Conservation (phyloP, 2,113 vertebrate genomes). For the Ancistrus triradiatus region DNA sequence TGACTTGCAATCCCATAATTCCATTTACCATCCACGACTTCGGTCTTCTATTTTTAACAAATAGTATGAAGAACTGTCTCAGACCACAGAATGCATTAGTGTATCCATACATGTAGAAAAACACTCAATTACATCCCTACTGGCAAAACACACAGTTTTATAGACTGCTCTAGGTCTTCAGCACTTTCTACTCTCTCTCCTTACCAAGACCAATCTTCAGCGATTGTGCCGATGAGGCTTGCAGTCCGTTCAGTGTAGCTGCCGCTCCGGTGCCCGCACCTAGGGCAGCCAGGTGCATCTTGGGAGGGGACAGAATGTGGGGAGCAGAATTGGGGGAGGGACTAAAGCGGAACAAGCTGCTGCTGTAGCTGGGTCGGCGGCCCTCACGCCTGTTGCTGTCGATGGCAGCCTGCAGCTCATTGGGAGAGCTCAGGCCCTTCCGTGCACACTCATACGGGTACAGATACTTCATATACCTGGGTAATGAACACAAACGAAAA, state of each 20-base stretch:
- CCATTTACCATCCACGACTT: too few relatives aligned
- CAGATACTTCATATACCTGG: conserved; percentile 90
- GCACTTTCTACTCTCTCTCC: neutral
- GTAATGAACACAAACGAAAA: conserved; percentile 13
- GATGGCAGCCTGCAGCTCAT: conserved; percentile 92
- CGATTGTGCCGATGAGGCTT: conserved; percentile 68
- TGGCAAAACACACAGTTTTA: too few relatives aligned
- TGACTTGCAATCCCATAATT: too few relatives aligned
- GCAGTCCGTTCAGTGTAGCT: conserved; percentile 68
- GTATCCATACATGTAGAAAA: too few relatives aligned
- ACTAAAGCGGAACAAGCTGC: conserved; percentile 85
- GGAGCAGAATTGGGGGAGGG: conserved; percentile 69
- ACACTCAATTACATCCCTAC: too few relatives aligned
- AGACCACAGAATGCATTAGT: too few relatives aligned
- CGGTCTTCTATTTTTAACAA: too few relatives aligned
- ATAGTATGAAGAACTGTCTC: too few relatives aligned
- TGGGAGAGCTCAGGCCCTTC: conserved; percentile 90
- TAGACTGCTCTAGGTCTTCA: neutral
- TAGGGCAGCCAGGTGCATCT: conserved; percentile 84
- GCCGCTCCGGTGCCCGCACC: conserved; percentile 70
- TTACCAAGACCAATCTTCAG: conserved; percentile 78
- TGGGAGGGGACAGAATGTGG: conserved; percentile 75
- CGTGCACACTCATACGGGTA: conserved; percentile 96
- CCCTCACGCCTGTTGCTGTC: conserved; percentile 94
- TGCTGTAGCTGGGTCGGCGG: conserved; percentile 91